Evolutionary conservation across 2,113 vertebrate genomes (phyloP).

Genomic region (Sorex fumeus): DNA sequence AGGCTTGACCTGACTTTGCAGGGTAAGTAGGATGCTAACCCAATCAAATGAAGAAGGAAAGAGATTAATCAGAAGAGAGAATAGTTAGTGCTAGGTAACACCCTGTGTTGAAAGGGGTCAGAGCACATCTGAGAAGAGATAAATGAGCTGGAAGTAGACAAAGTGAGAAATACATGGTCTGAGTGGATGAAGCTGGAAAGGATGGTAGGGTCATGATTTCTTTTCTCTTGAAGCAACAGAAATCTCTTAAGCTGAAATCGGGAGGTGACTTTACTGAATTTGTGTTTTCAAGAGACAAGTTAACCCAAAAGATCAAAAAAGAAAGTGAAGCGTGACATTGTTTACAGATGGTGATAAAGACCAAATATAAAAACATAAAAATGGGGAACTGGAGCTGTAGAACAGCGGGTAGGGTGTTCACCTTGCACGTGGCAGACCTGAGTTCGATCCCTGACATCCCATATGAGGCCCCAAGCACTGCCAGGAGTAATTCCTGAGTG

Average conservation of each 20-base stretch:
- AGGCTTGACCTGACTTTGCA: neutral
- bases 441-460: no score
- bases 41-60: neutral
- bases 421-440: no score
- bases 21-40: neutral
- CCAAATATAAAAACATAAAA: neutral
- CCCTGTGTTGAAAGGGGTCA: neutral
- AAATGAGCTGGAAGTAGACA: neutral
- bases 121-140: neutral
- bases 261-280: neutral
- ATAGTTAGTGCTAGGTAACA: neutral
- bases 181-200: neutral
- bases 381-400: neutral
- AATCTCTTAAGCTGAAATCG: neutral
- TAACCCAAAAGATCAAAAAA: neutral
- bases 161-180: neutral
- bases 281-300: neutral
- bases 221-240: neutral
- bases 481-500: no score
- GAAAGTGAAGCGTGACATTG: neutral
- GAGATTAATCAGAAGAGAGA: neutral
- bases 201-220: neutral
- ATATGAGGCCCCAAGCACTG: no score
- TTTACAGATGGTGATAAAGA: conserved; percentile 3
- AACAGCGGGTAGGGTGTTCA: no score